A percentile compares a stretch with the other conserved stretches of the same genome.
Evolutionary conservation across 2,888 invertebrate genomes (phyloP).

Genomic region (Cheilosia vulpina): DNA sequence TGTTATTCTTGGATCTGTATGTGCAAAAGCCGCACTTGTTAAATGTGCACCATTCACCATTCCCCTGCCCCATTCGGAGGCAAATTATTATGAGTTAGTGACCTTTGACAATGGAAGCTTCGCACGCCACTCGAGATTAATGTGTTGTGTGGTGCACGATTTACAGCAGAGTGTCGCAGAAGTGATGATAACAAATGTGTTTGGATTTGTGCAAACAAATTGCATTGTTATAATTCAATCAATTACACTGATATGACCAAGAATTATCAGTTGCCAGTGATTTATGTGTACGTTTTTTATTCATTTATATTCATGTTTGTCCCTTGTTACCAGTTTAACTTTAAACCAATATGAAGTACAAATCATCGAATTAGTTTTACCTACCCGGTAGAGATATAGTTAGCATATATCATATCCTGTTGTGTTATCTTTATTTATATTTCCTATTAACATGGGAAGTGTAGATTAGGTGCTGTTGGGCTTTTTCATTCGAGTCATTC

Average conservation of each 20-base stretch:
- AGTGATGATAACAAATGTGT: constrained; percentile 6
- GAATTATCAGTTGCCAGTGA: constrained; percentile 21
- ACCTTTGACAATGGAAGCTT: constrained; percentile 50
- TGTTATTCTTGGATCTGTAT: not conserved
- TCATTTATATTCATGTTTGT: not conserved
- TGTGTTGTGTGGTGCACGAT: constrained; percentile 6
- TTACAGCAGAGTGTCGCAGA: not conserved
- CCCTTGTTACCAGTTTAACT: not conserved
- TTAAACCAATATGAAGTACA: not conserved
- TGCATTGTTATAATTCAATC: constrained; percentile 49
- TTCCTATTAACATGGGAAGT: constrained; percentile 5
- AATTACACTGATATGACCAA: constrained; percentile 27
- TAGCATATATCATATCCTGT: constrained; percentile 5
- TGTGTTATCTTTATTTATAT: constrained; percentile 18
- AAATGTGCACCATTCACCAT: constrained; percentile 1
- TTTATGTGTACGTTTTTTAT: not conserved
- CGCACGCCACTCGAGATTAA: constrained; percentile 1
- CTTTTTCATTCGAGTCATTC: not conserved
- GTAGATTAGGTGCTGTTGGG: constrained; percentile 10
- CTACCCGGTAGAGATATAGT: constrained; percentile 13
- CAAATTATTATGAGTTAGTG: constrained; percentile 38
- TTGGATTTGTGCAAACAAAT: not conserved
- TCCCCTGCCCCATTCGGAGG: not conserved
- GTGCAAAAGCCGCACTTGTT: constrained; percentile 25
- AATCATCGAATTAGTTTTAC: constrained; percentile 2